phyloP scores from a whole-genome alignment of 2,888 invertebrate species.

The Busseola fusca region DNA sequence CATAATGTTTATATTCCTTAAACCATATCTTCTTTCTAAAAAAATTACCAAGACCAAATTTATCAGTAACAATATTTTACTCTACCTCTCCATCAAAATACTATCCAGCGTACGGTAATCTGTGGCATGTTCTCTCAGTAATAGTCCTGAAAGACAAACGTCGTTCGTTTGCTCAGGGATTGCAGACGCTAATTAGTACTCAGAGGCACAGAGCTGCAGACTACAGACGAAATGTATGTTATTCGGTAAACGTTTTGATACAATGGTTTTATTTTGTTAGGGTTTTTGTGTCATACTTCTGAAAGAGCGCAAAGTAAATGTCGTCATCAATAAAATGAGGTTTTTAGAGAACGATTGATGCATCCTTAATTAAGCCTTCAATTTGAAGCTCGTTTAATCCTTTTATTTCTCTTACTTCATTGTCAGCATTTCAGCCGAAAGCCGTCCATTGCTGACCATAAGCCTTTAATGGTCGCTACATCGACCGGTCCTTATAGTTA shows the following conservation, averaged over 20 bases:
- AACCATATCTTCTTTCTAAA: not conserved
- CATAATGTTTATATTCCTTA: not conserved
- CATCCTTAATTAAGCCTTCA: slow-evolving; percentile 10
- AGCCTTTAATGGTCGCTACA: not conserved
- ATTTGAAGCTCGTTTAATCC: not conserved
- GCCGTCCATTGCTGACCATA: not conserved
- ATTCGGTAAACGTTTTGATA: slow-evolving; percentile 11
- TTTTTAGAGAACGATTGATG: not conserved
- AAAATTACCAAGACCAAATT: not conserved
- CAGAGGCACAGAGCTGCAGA: slow-evolving; percentile 33
- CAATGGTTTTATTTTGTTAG: not conserved
- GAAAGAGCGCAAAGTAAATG: not conserved
- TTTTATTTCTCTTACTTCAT: not conserved
- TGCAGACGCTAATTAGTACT: slow-evolving; percentile 65
- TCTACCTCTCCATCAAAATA: not conserved
- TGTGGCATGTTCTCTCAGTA: slow-evolving; percentile 31
- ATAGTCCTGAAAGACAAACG: slow-evolving; percentile 64
- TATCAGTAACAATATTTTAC: not conserved
- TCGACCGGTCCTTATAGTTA: not conserved
- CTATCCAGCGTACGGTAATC: slow-evolving; percentile 27
- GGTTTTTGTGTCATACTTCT: not conserved
- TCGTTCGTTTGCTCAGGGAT: slow-evolving; percentile 56
- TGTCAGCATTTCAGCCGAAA: not conserved
- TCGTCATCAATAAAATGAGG: not conserved
- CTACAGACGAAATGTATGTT: slow-evolving; percentile 14